These are phyloP conservation scores for Rhizoglyphus robini DNA, from an alignment of 1,140 invertebrate species.

Conservation along the genomic window DNA sequence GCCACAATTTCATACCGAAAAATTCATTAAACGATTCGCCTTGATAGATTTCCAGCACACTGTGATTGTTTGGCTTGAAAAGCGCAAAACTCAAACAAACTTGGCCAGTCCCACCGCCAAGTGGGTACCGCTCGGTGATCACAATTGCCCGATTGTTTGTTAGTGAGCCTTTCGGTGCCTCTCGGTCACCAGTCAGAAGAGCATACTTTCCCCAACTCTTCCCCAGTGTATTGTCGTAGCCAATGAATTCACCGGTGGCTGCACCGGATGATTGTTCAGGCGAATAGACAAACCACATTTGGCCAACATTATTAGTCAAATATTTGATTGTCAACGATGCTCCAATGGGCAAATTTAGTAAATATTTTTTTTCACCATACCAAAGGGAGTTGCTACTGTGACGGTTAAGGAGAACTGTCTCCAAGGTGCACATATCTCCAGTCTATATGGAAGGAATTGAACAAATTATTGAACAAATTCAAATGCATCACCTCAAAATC, in stretches of 20 bases:
- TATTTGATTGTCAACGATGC: background rate
- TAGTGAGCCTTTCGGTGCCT: no score
- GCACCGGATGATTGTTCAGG: background rate
- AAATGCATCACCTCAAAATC: no score
- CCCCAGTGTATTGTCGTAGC: background rate
- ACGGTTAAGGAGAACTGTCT: background rate
- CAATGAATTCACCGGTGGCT: no score
- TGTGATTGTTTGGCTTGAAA: background rate
- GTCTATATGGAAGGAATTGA: background rate
- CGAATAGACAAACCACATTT: background rate
- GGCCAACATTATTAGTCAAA: background rate
- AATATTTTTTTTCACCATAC: background rate
- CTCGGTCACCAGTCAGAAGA: background rate
- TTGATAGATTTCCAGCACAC: conserved; percentile 8
- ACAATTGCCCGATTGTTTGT: background rate
- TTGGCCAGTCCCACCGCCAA: background rate
- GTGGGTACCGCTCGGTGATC: background rate
- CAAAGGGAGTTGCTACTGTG: no score
- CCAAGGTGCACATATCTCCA: background rate
- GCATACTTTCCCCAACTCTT: background rate
- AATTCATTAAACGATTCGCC: background rate
- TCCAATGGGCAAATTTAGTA: background rate
- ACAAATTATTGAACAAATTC: no score
- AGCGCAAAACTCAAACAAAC: background rate
- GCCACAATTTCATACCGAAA: conserved; percentile 3